These are phyloP conservation scores for Neotoma lepida DNA, from an alignment of 2,113 vertebrate genomes.

Conservation along the genomic window DNA sequence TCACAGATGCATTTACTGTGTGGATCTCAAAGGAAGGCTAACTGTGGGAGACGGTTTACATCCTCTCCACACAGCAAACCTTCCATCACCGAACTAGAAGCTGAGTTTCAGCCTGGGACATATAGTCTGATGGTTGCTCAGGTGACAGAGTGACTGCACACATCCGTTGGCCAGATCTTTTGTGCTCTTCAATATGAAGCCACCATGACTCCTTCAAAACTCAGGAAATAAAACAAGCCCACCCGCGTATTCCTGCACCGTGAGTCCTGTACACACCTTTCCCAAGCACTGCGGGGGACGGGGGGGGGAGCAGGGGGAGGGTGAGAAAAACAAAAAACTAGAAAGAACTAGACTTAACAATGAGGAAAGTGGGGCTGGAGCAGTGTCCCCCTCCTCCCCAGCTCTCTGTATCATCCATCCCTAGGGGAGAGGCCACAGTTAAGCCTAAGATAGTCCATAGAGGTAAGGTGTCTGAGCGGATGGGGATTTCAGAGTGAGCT, in stretches of 20 bases:
- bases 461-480: background rate
- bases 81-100: background rate
- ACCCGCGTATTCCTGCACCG: background rate
- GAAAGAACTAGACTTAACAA: no score
- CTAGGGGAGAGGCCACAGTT: background rate
- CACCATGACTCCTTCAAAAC: background rate
- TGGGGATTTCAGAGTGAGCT: background rate
- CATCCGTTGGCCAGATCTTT: accelerated
- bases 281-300: background rate
- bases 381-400: background rate
- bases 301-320: no score
- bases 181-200: background rate
- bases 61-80: background rate
- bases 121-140: background rate
- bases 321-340: background rate
- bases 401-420: background rate
- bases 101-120: background rate
- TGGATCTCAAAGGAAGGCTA: background rate
- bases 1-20: background rate
- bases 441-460: no score
- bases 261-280: background rate
- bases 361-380: no score
- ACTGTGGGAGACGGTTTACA: background rate
- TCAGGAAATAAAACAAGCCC: background rate
- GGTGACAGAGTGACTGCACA: accelerated